These are phyloP conservation scores for Ceriagrion tenellum DNA, from an alignment of 2,888 invertebrate species.

Conservation along the genomic window DNA sequence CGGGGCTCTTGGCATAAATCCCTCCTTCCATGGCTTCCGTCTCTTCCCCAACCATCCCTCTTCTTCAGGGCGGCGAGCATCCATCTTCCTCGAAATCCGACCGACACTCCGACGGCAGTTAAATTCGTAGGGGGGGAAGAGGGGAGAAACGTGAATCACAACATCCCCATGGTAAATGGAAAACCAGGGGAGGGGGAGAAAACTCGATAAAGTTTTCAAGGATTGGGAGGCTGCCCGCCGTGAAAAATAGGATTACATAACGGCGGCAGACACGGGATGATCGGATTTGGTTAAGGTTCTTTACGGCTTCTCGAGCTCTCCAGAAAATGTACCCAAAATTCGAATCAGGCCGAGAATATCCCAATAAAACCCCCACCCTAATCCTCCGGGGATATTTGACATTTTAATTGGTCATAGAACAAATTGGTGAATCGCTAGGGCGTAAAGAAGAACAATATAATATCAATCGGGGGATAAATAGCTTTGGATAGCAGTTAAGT, in stretches of 20 bases:
- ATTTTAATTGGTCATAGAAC: constrained; percentile 28
- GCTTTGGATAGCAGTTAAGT: not conserved
- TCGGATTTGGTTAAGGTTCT: constrained; percentile 36
- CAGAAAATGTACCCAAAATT: constrained; percentile 8
- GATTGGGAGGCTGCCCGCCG: constrained; percentile 36
- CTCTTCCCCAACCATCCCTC: not conserved
- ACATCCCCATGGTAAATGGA: not conserved
- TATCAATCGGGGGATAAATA: not conserved
- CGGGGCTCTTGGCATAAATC: constrained; percentile 26
- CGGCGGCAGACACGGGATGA: constrained; percentile 21
- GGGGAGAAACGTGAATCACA: not conserved
- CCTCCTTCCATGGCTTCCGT: not conserved
- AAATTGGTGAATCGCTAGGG: constrained; percentile 19
- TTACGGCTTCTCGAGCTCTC: constrained; percentile 14
- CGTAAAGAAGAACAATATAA: not conserved
- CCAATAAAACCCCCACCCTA: not conserved
- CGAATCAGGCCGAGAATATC: not conserved
- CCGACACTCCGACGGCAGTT: constrained; percentile 8
- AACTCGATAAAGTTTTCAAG: constrained; percentile 22
- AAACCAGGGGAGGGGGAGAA: not conserved
- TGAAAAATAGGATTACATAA: constrained; percentile 36
- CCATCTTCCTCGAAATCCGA: not conserved
- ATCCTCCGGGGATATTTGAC: not conserved
- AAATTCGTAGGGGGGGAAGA: not conserved
- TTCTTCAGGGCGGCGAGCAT: not conserved